Conservation (phyloP, 2,797 vertebrate species). For the Tarsius wallacei region DNA sequence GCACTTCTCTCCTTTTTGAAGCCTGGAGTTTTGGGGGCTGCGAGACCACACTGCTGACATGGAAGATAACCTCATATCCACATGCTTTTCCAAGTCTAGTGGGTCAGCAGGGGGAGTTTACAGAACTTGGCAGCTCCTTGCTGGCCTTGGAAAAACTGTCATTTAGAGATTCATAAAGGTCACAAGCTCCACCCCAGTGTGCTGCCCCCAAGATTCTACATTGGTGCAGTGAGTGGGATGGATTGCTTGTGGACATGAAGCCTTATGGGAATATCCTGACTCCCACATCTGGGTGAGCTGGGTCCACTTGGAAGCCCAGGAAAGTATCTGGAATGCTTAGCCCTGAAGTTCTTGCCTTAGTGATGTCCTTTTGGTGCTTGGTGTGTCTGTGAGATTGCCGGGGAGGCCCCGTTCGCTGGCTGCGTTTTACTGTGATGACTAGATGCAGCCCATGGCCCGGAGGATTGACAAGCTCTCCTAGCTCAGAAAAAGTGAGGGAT, state of each 20-base stretch:
- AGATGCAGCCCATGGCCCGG: background rate
- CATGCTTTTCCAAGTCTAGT: background rate
- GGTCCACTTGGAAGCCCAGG: background rate
- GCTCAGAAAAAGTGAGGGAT: no score
- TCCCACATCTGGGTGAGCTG: no score
- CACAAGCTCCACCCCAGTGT: background rate
- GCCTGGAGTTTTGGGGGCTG: background rate
- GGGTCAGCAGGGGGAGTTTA: background rate
- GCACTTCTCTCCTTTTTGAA: background rate
- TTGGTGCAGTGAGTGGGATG: fast-evolving
- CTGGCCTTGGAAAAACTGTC: background rate
- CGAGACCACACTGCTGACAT: fast-evolving
- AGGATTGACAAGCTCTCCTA: background rate
- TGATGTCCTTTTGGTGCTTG: background rate
- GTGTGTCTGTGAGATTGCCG: background rate
- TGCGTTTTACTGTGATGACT: background rate
- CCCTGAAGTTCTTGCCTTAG: background rate
- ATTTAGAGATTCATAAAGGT: fast-evolving
- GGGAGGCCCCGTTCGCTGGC: fast-evolving
- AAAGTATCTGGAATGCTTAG: background rate
- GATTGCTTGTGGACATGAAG: fast-evolving
- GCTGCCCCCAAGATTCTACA: fast-evolving
- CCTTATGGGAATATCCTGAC: no score
- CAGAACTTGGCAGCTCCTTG: background rate
- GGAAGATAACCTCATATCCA: fast-evolving